Evolutionary conservation across 2,888 invertebrate genomes (phyloP).

Genomic region (Ophion costatus): DNA sequence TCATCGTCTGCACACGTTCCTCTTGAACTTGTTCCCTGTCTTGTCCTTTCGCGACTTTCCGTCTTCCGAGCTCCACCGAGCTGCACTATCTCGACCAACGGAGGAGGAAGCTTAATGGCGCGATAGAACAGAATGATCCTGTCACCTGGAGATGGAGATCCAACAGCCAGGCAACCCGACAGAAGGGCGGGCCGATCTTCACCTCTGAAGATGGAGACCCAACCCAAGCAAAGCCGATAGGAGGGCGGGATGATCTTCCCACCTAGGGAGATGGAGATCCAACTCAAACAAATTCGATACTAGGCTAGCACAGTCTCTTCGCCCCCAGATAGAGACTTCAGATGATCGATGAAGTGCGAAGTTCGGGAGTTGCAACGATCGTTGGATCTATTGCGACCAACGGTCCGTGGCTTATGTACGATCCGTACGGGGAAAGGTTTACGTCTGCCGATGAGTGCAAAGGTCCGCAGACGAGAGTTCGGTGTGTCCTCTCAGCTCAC

Average conservation of each 20-base stretch:
- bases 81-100: no score
- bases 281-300: neutral
- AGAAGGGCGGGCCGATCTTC: no score
- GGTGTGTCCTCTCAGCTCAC: conserved; percentile 65
- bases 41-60: neutral
- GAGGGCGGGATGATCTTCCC: neutral
- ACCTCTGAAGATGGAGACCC: neutral
- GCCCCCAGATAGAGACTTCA: conserved; percentile 4
- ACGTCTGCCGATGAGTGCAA: conserved; percentile 54
- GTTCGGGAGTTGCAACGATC: conserved; percentile 24
- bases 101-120: no score
- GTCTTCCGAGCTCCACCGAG: neutral
- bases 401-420: conserved; percentile 29
- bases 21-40: neutral
- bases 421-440: conserved; percentile 35
- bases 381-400: conserved; percentile 36
- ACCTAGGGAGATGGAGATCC: neutral
- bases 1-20: conserved; percentile 5
- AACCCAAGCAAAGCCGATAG: neutral
- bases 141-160: neutral
- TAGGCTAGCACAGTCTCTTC: conserved; percentile 1
- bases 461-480: conserved; percentile 64
- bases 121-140: no score
- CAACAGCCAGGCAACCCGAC: neutral
- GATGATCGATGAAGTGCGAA: conserved; percentile 13